Evolutionary conservation across 2,888 invertebrate species (phyloP), one percentile per base, ranked within the genome.

Genomic region (Chaetogeoica ovagalla): DNA sequence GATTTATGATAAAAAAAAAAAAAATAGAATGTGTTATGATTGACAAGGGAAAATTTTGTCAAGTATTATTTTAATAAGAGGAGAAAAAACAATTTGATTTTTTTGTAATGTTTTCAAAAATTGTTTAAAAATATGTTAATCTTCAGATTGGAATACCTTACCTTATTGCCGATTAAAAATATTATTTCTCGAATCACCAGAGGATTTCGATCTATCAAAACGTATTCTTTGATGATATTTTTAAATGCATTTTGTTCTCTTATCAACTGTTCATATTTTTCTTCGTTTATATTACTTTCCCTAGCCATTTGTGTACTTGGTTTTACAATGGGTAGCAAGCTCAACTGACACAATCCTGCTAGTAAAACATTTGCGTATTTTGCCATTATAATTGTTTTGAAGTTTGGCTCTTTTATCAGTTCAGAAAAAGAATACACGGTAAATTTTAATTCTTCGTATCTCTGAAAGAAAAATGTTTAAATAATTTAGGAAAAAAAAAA

Each of bases 371-470:
- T 39, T 7, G 65, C 13, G n/a, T 71, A 55, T 62, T 69, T 70
- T 0, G 17, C 43, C 43, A 79, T 23, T 9, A 79, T 63, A 15
- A 79, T 21, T 71, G 17, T 63, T 17, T 65, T 70, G 23, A 79
- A 63, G 57, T 57, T 79, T 17, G 71, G 71, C n/a, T 71, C 70
- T 43, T 79, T 43, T 13, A 79, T 55, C 15, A 79, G 9, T 4
- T 23, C 65, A 17, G 65, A 55, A 23, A 71, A 63, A 6, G 71
- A 70, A 55, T 71, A 43, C 15, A 79, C 39, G 43, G 15, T n/a
- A 71, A 55, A 71, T n/a, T 79, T 79, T 43, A 79, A n/a, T n/a
- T 57, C 71, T n/a, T 79, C 39, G 30, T 79, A 79, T n/a, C 57
- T 43, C 79, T 79, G 55, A 79, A 77, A 77, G 0, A 77, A 2